A percentile compares a stretch with the other conserved stretches of the same genome.
Conservation (phyloP, 2,113 vertebrate genomes). For the Eupsittula cactorum region DNA sequence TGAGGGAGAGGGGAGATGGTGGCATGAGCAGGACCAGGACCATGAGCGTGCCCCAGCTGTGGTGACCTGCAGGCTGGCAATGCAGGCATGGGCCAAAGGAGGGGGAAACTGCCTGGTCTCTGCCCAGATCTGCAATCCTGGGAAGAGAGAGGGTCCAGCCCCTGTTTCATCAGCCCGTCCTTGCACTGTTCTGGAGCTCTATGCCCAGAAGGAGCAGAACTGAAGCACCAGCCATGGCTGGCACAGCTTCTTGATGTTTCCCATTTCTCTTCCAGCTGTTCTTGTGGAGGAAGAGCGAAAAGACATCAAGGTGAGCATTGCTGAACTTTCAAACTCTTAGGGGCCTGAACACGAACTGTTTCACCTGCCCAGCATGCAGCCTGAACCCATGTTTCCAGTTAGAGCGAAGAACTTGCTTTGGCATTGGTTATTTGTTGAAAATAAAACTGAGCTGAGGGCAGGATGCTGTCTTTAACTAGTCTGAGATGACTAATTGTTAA, state of each 20-base stretch:
- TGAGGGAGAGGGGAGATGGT: neutral
- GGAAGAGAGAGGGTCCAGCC: neutral
- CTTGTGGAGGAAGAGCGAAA: neutral
- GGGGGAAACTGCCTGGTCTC: neutral
- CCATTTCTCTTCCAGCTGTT: neutral
- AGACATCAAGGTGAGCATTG: neutral
- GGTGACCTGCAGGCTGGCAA: neutral
- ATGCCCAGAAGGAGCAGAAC: neutral
- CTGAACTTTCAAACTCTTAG: neutral
- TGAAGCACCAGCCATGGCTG: fast-evolving
- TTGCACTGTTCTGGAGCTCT: neutral
- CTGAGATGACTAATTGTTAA: slow-evolving; percentile 81
- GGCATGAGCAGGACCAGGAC: neutral
- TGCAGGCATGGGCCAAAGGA: neutral
- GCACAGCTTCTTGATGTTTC: neutral
- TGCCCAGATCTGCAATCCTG: neutral
- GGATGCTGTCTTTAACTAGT: slow-evolving; percentile 75
- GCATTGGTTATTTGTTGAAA: slow-evolving; percentile 65
- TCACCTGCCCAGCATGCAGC: slow-evolving; percentile 2
- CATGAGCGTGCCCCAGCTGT: neutral
- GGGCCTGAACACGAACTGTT: neutral
- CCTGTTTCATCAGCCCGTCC: neutral
- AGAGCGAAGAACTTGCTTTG: slow-evolving; percentile 52
- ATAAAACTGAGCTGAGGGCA: slow-evolving; percentile 71
- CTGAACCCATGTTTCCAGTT: slow-evolving; percentile 3